These are phyloP conservation scores for Labia minor DNA, from an alignment of 2,888 invertebrate species.

Conservation along the genomic window DNA sequence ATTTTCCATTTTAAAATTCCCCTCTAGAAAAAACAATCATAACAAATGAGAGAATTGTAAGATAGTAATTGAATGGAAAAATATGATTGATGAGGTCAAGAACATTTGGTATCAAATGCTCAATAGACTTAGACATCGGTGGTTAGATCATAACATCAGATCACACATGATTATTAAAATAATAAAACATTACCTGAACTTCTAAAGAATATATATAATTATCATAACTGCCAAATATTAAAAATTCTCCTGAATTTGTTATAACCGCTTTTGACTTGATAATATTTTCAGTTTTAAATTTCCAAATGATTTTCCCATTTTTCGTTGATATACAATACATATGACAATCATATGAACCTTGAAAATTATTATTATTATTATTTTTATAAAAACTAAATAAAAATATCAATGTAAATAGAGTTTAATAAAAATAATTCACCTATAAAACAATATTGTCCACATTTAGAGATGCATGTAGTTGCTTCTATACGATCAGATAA, in stretches of 20 bases:
- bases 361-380: slow-evolving; percentile 22
- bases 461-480: slow-evolving; percentile 37
- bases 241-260: slow-evolving; percentile 34
- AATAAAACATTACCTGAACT: slow-evolving; percentile 4
- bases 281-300: slow-evolving; percentile 46
- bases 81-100: too few relatives aligned
- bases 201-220: slow-evolving; percentile 48
- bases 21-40: slow-evolving; percentile 24
- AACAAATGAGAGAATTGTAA: too few relatives aligned
- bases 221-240: slow-evolving; percentile 65
- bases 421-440: slow-evolving; percentile 40
- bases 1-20: slow-evolving; percentile 30
- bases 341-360: slow-evolving; percentile 60
- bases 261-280: slow-evolving; percentile 52
- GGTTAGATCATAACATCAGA: too few relatives aligned
- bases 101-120: too few relatives aligned
- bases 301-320: slow-evolving; percentile 49
- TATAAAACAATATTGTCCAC: slow-evolving; percentile 46
- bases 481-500: slow-evolving; percentile 66
- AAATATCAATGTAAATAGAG: too few relatives aligned
- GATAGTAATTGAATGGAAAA: too few relatives aligned
- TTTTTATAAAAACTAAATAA: slow-evolving; percentile 19
- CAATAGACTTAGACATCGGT: too few relatives aligned
- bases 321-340: slow-evolving; percentile 53
- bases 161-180: slow-evolving; percentile 21